These are phyloP conservation scores for Bergia sp. DNA, from an alignment of 92 coral and sea anemone species.

Conservation along the genomic window DNA sequence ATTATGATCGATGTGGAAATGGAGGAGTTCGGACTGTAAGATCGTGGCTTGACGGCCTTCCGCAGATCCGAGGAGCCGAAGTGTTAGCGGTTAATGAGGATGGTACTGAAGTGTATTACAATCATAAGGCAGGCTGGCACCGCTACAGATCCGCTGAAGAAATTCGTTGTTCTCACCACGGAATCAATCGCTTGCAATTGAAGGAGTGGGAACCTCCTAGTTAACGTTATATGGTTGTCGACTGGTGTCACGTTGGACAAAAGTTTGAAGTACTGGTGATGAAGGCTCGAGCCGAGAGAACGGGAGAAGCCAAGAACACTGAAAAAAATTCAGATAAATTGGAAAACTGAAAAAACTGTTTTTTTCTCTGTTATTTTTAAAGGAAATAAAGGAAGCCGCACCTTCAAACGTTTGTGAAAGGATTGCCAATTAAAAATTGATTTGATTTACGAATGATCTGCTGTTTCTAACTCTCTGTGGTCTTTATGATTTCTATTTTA, in stretches of 20 bases:
- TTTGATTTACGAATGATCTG: no score
- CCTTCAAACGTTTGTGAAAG: no score
- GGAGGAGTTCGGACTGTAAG: slow-evolving; percentile 17
- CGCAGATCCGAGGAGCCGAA: slow-evolving; percentile 27
- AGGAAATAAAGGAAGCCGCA: no score
- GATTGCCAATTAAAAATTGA: no score
- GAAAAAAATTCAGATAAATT: no score
- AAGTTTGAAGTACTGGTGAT: not conserved
- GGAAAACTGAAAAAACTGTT: no score
- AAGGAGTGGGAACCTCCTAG: not conserved
- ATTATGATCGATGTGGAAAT: slow-evolving; percentile 17
- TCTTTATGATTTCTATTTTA: no score
- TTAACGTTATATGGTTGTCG: not conserved
- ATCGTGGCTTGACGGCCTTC: slow-evolving; percentile 8
- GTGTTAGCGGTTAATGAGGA: slow-evolving; percentile 23
- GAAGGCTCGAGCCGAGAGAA: no score
- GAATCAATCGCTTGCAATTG: not conserved
- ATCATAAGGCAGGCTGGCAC: not conserved
- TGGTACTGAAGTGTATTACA: slow-evolving; percentile 2
- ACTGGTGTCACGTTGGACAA: not conserved
- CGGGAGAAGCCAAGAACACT: no score
- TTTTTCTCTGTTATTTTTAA: no score
- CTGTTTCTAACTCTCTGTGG: no score
- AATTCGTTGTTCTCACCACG: slow-evolving; percentile 2
- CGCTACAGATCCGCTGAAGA: slow-evolving; percentile 16